These are phyloP conservation scores for Rhinoptilus africanus DNA, from an alignment of 2,113 vertebrate species.

Conservation along the genomic window DNA sequence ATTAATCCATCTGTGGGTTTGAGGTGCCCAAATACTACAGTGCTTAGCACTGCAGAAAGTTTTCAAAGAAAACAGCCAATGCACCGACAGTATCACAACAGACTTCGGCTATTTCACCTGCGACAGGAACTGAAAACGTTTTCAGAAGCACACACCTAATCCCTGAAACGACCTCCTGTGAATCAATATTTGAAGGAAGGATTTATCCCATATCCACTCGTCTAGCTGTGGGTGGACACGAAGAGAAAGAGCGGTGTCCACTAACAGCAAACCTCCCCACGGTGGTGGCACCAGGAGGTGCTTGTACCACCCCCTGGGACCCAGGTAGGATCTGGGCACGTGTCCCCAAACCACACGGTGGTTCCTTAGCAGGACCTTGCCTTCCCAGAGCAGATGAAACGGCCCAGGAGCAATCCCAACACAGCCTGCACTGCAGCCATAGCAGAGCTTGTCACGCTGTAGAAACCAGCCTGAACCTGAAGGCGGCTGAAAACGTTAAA, in stretches of 20 bases:
- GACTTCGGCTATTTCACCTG: neutral
- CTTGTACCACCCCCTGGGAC: rapidly evolving
- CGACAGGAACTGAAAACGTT: rapidly evolving
- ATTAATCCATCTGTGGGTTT: neutral
- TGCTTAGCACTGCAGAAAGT: neutral
- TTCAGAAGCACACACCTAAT: neutral
- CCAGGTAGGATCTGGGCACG: rapidly evolving
- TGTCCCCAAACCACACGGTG: neutral
- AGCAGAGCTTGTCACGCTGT: neutral
- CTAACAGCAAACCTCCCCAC: neutral
- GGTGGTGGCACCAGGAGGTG: neutral
- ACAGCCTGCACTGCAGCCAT: neutral
- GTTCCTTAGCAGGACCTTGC: neutral
- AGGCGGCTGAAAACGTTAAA: neutral
- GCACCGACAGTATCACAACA: neutral
- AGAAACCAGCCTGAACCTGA: neutral
- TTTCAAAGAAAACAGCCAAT: neutral
- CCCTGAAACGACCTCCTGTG: neutral
- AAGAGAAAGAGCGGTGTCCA: neutral
- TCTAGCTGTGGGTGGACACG: neutral
- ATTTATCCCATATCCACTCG: neutral
- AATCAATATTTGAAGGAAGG: neutral
- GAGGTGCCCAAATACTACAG: neutral
- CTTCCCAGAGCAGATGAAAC: neutral
- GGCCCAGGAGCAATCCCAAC: neutral